These are phyloP conservation scores for Zaprionus lineosus DNA, from an alignment of 2,888 invertebrate species.

Conservation along the genomic window DNA sequence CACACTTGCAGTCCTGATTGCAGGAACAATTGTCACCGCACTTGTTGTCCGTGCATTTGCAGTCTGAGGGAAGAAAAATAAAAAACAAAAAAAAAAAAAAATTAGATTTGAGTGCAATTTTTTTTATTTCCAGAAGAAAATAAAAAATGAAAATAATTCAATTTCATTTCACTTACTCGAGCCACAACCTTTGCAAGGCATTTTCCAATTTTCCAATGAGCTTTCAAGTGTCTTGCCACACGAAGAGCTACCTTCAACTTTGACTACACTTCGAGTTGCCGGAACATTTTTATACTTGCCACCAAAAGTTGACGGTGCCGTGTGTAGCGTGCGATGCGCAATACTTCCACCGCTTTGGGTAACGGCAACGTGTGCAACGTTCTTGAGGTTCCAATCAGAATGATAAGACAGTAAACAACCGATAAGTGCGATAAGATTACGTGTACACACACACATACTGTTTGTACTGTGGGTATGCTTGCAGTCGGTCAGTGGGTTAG, in stretches of 20 bases:
- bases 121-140: too few species aligned
- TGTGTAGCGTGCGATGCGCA: background rate
- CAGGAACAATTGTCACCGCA: conserved; percentile 73
- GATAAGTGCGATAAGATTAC: conserved; percentile 34
- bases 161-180: conserved; percentile 51
- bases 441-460: too few species aligned
- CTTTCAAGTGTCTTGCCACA: conserved; percentile 8
- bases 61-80: conserved; percentile 42
- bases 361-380: conserved; percentile 46
- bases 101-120: too few species aligned
- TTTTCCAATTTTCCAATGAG: conserved; percentile 17
- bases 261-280: background rate
- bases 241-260: conserved; percentile 1
- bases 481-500: background rate
- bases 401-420: conserved; percentile 10
- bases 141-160: background rate
- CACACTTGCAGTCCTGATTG: conserved; percentile 64
- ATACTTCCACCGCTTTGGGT: too few species aligned
- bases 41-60: conserved; percentile 60
- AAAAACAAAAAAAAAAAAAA: background rate
- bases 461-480: conserved; percentile 1
- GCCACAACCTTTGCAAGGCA: conserved; percentile 71
- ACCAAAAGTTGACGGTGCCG: too few species aligned
- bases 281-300: conserved; percentile 49
- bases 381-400: conserved; percentile 12